A percentile compares a stretch with the other conserved stretches of the same genome.
Conservation (phyloP, 2,888 invertebrate genomes). For the Conomelus anceps region DNA sequence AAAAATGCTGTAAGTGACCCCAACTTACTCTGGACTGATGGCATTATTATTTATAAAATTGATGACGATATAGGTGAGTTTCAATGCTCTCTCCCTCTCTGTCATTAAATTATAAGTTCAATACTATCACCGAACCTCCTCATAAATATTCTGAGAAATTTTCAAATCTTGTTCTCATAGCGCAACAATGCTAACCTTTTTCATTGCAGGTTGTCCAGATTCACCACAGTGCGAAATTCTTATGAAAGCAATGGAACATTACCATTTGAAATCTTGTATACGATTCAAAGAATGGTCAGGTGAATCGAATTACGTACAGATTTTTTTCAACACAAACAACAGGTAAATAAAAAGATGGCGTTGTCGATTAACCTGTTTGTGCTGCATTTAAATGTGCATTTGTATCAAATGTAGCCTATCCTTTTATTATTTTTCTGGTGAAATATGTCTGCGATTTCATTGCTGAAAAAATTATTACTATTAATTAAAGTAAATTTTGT, state of each 20-base stretch:
- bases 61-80: slow-evolving; percentile 36
- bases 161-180: neutral
- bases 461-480: too few species aligned
- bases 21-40: slow-evolving; percentile 35
- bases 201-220: slow-evolving; percentile 35
- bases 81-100: neutral
- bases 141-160: neutral
- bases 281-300: slow-evolving; percentile 40
- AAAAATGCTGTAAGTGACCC: slow-evolving; percentile 35
- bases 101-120: neutral
- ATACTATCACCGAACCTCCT: neutral
- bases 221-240: slow-evolving; percentile 37
- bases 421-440: too few species aligned
- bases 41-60: slow-evolving; percentile 35
- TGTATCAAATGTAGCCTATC: too few species aligned
- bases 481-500: too few species aligned
- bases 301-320: slow-evolving; percentile 39
- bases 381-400: neutral
- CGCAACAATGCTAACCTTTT: neutral
- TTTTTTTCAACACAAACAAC: slow-evolving; percentile 38
- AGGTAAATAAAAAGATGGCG: slow-evolving; percentile 28
- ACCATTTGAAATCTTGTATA: slow-evolving; percentile 39
- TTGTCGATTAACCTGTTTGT: neutral
- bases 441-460: too few species aligned
- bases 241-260: slow-evolving; percentile 38